Percentiles rank a stretch among this genome's conserved stretches.
Conservation (phyloP, 2,888 invertebrate genomes). For the Bombyx huttoni region DNA sequence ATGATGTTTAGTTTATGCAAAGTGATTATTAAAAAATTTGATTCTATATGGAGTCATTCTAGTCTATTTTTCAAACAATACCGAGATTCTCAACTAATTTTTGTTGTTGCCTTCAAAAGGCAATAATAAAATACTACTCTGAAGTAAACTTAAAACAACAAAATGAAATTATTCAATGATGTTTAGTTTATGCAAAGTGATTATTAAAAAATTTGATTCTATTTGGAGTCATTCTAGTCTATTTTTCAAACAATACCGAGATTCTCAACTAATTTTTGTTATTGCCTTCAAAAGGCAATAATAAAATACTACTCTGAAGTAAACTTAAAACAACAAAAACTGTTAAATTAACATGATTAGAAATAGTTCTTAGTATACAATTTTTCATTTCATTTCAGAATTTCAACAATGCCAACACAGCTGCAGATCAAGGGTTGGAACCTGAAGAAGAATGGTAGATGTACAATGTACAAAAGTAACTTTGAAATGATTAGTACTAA, state of each 20-base stretch:
- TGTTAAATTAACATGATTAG: background rate
- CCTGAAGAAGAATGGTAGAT: constrained; percentile 72
- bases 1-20: too few relatives aligned
- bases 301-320: constrained; percentile 1
- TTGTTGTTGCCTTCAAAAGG: constrained; percentile 5
- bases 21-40: too few relatives aligned
- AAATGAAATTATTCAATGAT: background rate
- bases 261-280: background rate
- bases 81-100: background rate
- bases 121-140: background rate
- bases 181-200: too few relatives aligned
- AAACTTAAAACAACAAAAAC: background rate
- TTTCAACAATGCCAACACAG: constrained; percentile 36
- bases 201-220: too few relatives aligned
- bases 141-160: background rate
- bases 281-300: constrained; percentile 6
- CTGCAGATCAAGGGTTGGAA: constrained; percentile 43
- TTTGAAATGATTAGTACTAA: constrained; percentile 4
- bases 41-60: too few relatives aligned
- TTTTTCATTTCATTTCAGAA: constrained; percentile 27
- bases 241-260: too few relatives aligned
- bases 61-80: too few relatives aligned
- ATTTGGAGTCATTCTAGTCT: too few relatives aligned
- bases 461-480: constrained; percentile 11
- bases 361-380: constrained; percentile 2